Base-by-base conservation (phyloP, 2,797 vertebrate species). In the Poeciliopsis paucimaculata region DNA sequence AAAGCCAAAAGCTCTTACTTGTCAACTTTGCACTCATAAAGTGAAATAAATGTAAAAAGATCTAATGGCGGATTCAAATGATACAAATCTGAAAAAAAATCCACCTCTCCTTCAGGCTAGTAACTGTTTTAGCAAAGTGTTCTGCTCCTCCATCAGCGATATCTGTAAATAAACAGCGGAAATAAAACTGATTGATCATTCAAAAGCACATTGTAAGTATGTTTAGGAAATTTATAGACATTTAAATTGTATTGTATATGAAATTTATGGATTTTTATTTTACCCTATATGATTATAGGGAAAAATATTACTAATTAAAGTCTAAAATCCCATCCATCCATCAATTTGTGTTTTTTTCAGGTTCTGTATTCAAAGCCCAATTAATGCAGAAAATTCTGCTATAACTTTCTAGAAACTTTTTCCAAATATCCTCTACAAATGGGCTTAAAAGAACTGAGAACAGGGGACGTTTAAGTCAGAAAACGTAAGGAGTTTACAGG, bases 51-150 rank as follows among this genome's bases (percentile, higher is more conserved):
- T 51, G 23, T 70, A 78, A 46, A 68, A 11, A 39, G 28, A 41
- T 12, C 34, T 10, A 23, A 66, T 39, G 18, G 36, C 62, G 12
- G 23, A 66, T 72, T 15, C 7, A 79, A 12, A 23, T 15, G 16
- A 26, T 26, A 26, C 51, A 53, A 53, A 53, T 53, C 23, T 26
- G 0, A 11, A 10, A 11, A 43, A 7, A n/a, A 6, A 47, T 84
- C 51, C 94, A 99, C 98, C 96, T 97, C 94, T 97, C 95, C 86
- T 99, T 99, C 84, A 99, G 93, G 81, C 95, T 93, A 2, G 93
- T 94, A 36, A 99, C 98, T 0, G 98, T 99, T 87, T 96, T 96
- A 71, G 98, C 97, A 78, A 99, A 95, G 87, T 99, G 98, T 77
- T 94, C 96, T 0, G 98, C 97, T 43, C 98, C 98, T 79, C 98